Evolutionary conservation across 2,888 invertebrate species (phyloP), one percentile per base, ranked within the genome.

Genomic region (Mesorhabditis spiculigera): DNA sequence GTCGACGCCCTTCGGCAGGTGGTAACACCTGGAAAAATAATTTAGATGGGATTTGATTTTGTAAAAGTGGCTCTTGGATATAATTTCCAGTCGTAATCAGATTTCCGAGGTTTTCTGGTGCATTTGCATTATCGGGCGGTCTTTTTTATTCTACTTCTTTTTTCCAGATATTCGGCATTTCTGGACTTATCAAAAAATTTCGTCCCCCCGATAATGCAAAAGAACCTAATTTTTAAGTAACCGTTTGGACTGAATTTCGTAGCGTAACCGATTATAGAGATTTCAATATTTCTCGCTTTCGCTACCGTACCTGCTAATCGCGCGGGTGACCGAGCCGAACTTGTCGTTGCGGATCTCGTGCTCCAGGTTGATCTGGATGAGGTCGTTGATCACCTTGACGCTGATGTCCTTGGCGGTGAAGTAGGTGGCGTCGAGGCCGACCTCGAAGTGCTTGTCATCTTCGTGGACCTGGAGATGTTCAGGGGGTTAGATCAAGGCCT

Each of bases 381-480:
- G 65, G 3, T 73, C 72, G 45, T 72, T 72, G 58, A 73, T 75
- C 61, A 69, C 71, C 61, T 73, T 73, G 43, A 82, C 82, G 68
- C 81, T 78, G 71, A 82, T 81, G 67, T 82, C 82, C 63, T 82
- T 81, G 5, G 82, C 80, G 4, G 73, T 71, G 71, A 82, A 82
- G 68, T 78, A 76, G 28, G 75, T 75, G 13, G 79, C 80, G 68
- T 82, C 82, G n/a, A 82, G 78, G 4, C 79, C 78, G 42, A 82
- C 81, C 69, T 81, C 80, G 73, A 81, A 81, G 68, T 81, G 78
- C 3, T 77, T 72, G 44, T 74, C 76, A 63, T 79, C 80, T 69
- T 81, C 80, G 68, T 68, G 58, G 43, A 82, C 79, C 71, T 82
- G 77, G 43, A 28, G 13, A 16, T 41, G 13, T 50, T 50, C 10